Evolutionary conservation across 2,888 invertebrate genomes (phyloP).

Genomic region (Bellardia pandia): DNA sequence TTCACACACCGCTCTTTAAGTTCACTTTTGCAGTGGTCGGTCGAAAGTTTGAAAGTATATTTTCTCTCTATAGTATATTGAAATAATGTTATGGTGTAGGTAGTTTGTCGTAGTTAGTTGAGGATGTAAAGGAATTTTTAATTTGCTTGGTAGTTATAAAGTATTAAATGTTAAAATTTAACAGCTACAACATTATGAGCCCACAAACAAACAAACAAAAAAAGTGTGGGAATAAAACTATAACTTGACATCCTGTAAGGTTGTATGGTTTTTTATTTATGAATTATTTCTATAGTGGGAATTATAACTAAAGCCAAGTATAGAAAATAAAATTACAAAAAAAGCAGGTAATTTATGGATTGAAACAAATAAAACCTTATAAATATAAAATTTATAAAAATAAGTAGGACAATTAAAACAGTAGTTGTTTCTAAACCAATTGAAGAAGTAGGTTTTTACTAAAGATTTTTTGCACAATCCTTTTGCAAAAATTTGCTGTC

Average conservation of each 20-base stretch:
- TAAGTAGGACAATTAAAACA: too few species aligned
- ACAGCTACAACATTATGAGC: conserved; percentile 27
- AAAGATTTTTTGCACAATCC: background rate
- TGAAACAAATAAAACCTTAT: background rate
- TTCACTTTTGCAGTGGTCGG: conserved; percentile 20
- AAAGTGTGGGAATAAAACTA: conserved; percentile 67
- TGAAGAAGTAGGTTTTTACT: background rate
- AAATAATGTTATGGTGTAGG: background rate
- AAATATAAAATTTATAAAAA: too few species aligned
- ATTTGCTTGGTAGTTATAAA: conserved; percentile 53
- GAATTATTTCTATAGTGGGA: conserved; percentile 38
- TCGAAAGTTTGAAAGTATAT: conserved; percentile 45
- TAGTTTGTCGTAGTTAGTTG: conserved; percentile 8
- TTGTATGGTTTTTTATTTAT: conserved; percentile 13
- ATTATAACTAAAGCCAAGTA: conserved; percentile 11
- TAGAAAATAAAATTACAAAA: background rate
- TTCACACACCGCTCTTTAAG: conserved; percentile 44
- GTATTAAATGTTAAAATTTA: conserved; percentile 60
- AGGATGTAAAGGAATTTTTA: conserved; percentile 71
- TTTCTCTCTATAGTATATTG: background rate
- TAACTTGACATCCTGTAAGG: conserved; percentile 62
- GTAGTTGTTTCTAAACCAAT: too few species aligned
- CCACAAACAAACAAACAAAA: background rate
- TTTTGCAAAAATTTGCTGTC: background rate
- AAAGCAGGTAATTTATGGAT: background rate